A percentile compares a stretch with the other conserved stretches of the same genome.
Conservation (phyloP, 2,888 invertebrate genomes). For the Pyralis farinalis region DNA sequence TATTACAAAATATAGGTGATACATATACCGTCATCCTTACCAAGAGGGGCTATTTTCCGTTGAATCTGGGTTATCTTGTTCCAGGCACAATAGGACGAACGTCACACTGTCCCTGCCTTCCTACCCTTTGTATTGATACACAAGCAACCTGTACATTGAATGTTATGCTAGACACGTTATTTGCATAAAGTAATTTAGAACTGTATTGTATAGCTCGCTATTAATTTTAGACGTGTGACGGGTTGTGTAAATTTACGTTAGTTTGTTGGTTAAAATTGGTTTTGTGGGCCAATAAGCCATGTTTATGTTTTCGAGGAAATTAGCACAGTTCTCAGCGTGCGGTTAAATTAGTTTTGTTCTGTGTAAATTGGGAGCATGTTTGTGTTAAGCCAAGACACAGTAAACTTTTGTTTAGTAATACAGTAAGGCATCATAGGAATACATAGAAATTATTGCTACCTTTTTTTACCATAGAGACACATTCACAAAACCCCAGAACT, state of each 20-base stretch:
- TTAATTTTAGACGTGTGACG: conserved; percentile 5
- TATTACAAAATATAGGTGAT: too few species aligned
- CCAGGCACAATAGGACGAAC: conserved; percentile 1
- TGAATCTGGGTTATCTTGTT: conserved; percentile 7
- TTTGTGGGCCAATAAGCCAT: conserved; percentile 2
- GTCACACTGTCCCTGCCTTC: conserved; percentile 10
- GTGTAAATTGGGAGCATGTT: background rate
- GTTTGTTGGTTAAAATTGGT: conserved; percentile 1
- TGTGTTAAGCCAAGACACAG: too few species aligned
- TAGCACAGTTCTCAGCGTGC: background rate
- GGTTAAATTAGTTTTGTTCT: background rate
- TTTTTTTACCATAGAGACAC: too few species aligned
- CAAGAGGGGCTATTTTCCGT: background rate
- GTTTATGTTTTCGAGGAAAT: background rate
- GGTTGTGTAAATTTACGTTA: conserved; percentile 3
- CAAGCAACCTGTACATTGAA: conserved; percentile 33
- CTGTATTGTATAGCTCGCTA: conserved; percentile 7
- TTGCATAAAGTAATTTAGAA: conserved; percentile 32
- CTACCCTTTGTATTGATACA: conserved; percentile 29
- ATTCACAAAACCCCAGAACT: too few species aligned
- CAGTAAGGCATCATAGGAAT: too few species aligned
- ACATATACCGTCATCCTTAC: background rate
- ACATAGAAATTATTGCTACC: too few species aligned
- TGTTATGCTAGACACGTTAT: conserved; percentile 34
- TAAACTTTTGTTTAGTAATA: too few species aligned